Conservation (phyloP, 2,113 vertebrate species). For the Tympanuchus pallidicinctus region DNA sequence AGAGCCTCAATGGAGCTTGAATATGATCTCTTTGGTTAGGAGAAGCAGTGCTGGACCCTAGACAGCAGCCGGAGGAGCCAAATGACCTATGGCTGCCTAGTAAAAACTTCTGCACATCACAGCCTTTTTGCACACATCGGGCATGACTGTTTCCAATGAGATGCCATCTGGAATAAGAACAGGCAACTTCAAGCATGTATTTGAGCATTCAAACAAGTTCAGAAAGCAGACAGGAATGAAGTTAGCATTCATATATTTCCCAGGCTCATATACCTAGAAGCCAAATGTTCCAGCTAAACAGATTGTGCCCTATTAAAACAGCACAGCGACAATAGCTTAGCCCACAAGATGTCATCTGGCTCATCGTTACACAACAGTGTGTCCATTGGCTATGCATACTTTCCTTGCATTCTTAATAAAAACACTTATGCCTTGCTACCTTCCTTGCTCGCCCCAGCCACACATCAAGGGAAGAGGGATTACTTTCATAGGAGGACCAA, state of each 20-base stretch:
- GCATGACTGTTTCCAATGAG: conserved; percentile 17
- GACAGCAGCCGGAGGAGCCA: not conserved
- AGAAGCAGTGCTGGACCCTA: not conserved
- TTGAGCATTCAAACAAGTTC: not conserved
- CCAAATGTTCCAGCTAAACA: conserved; percentile 46
- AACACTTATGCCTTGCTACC: not conserved
- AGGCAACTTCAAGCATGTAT: not conserved
- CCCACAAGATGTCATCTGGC: conserved; percentile 7
- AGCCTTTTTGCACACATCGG: not conserved
- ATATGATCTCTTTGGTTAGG: not conserved
- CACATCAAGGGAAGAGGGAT: not conserved
- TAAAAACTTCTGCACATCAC: not conserved
- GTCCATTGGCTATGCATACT: not conserved
- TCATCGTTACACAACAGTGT: not conserved
- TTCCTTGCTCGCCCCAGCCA: not conserved
- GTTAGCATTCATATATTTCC: conserved; percentile 9
- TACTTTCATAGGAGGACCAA: not conserved
- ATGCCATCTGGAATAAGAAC: conserved; percentile 55
- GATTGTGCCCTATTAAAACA: conserved; percentile 46
- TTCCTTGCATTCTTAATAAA: not conserved
- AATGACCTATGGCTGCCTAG: conserved; percentile 4
- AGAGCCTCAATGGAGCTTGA: not conserved
- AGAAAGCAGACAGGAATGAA: conserved; percentile 12
- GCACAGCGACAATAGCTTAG: not conserved
- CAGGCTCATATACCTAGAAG: not conserved